Base-by-base conservation (phyloP, 1,140 invertebrate species). In the Diachasma alloeum region DNA sequence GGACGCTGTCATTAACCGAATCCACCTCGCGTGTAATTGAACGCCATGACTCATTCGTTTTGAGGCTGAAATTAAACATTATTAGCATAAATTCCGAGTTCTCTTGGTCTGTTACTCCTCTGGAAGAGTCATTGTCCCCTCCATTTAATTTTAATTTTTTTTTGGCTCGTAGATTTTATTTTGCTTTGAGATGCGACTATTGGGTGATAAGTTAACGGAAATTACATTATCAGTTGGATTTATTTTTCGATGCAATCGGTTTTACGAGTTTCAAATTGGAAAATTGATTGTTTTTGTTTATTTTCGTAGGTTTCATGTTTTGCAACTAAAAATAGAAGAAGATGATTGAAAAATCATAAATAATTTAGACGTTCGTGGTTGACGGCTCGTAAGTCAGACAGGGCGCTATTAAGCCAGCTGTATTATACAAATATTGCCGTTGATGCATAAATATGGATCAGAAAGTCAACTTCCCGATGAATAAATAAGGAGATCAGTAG, bases 11-110 rank as follows among this genome's bases (percentile, higher is more conserved):
- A 63, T 63, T 63, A 63, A 6, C 19, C 24, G 59, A 26, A 26
- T 31, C 24, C 59, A 63, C 59, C 19, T 63, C 59, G 59, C 59
- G 59, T 63, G 59, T 63, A 63, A 63, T 63, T 63, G 59, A 63
- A 63, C 59, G 3, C 48, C 59, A 63, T 63, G 59, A 63, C 59
- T 63, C 59, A 63, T 63, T 63, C 59, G 8, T 63, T 63, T 63
- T 31, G 22, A 26, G 59, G 9, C 59, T 63, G 59, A 63, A 63
- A 63, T 63, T 26, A 26, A 26, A 24, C 59, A 63, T 63, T 26
- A 63, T 63, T 63, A 63, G 59, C 59, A 63, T 63, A 63, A 63
- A 63, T 63, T 63, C 59, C 8, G 59, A 13, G 59, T 24, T 42
- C 59, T 31, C 24, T 63, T 26, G 59, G 19, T 63, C 26, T 63